phyloP scores from a whole-genome alignment of 1,140 invertebrate genomes.

The Monochamus saltuarius region DNA sequence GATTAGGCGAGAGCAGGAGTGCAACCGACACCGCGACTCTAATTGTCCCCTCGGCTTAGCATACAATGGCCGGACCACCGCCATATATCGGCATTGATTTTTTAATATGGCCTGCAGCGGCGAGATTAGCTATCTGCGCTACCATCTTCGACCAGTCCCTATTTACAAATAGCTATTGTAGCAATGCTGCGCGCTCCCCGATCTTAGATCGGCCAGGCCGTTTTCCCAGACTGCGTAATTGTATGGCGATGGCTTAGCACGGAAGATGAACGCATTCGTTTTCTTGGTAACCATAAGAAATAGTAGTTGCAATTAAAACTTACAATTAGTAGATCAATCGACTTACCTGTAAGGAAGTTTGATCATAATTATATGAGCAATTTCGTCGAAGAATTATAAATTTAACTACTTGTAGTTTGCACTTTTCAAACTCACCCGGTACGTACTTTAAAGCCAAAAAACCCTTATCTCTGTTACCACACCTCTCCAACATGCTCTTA shows the following conservation, averaged over 20 bases:
- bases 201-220: conserved; percentile 6
- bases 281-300: too few relatives aligned
- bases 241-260: conserved; percentile 16
- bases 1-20: conserved; percentile 21
- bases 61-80: conserved; percentile 39
- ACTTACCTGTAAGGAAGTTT: too few relatives aligned
- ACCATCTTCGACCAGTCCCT: conserved; percentile 37
- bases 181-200: conserved; percentile 15
- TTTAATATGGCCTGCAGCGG: conserved; percentile 41
- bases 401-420: too few relatives aligned
- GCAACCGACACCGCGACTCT: conserved; percentile 31
- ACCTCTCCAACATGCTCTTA: too few relatives aligned
- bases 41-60: conserved; percentile 41
- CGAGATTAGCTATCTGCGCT: conserved; percentile 40
- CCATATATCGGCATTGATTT: conserved; percentile 43
- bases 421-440: too few relatives aligned
- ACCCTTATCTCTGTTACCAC: too few relatives aligned
- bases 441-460: too few relatives aligned
- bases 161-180: conserved; percentile 44
- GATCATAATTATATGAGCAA: too few relatives aligned
- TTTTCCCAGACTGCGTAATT: conserved; percentile 2
- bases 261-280: not conserved
- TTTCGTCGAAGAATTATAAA: too few relatives aligned
- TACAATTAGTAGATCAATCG: too few relatives aligned
- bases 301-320: too few relatives aligned